Evolutionary conservation across 2,113 vertebrate species (phyloP), one percentile per base, ranked within the genome.

Genomic region (Spea multiplicata): DNA sequence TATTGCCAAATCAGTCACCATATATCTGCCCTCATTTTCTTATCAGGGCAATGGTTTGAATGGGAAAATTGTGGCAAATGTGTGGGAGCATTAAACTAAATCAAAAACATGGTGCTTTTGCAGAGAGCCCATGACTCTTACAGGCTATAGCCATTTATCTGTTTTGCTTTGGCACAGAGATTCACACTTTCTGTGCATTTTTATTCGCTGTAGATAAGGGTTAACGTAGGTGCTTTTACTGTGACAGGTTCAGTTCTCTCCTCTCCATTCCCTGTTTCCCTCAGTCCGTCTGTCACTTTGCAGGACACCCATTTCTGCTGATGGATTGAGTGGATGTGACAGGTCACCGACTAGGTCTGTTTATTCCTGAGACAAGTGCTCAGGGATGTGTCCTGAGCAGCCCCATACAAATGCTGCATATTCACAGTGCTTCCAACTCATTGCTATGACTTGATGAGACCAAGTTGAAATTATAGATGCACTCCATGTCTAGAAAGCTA

Each of bases 331-430:
- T 47, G 30, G 71, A 80, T 73, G 30, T 80, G 77, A 80, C 77
- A 80, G 62, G 70, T 72, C 62, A 73, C 77, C 70, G 49, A 71
- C 77, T 57, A 67, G 70, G 70, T 57, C 70, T 80, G 77, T 80
- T 80, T 73, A 80, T 80, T 80, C 50, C 70, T 73, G 70, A 80
- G 64, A 80, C 77, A 80, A 80, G 70, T 73, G 77, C 77, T 80
- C 44, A 66, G 77, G 77, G 70, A 80, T 73, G 50, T 73, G 70
- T 73, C 77, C 77, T 73, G 49, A 44, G 44, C 61, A 80, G 62
- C 62, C 71, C 69, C 62, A 70, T 66, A 44, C 62, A 55, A 71
- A 53, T 47, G 17, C 62, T 78, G 49, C 57, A 73, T 78, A 66
- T 53, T 71, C 44, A 55, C 68, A 45, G 61, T 65, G 30, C 68